Conservation (phyloP, 2,888 invertebrate species). For the Acanthosepion lycidas region DNA sequence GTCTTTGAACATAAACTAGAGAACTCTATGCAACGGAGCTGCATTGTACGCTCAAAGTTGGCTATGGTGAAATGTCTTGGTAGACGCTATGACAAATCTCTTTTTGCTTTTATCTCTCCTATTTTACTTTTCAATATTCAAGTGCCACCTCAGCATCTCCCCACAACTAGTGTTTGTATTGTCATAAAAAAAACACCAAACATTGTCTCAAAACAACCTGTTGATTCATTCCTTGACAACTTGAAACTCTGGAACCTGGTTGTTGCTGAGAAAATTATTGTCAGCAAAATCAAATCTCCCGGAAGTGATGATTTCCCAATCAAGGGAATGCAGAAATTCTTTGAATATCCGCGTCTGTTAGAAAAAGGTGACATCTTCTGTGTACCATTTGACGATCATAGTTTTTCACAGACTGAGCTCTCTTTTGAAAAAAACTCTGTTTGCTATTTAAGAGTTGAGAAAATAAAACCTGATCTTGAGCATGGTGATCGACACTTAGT, state of each 20-base stretch:
- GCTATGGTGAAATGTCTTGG: conserved; percentile 64
- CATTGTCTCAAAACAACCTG: background rate
- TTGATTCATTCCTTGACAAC: conserved; percentile 48
- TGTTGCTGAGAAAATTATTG: conserved; percentile 1
- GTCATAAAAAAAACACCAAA: conserved; percentile 42
- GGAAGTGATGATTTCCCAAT: conserved; percentile 8
- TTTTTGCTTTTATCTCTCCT: conserved; percentile 65
- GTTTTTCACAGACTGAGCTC: conserved; percentile 15
- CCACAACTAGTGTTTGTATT: conserved; percentile 35
- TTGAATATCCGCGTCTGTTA: conserved; percentile 25
- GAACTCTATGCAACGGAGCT: conserved; percentile 36
- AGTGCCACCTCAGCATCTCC: conserved; percentile 53
- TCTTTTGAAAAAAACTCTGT: conserved; percentile 33
- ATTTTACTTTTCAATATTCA: conserved; percentile 67
- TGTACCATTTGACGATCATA: background rate
- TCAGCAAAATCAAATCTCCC: conserved; percentile 14
- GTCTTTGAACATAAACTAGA: conserved; percentile 14
- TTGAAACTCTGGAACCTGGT: conserved; percentile 43
- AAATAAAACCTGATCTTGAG: conserved; percentile 37
- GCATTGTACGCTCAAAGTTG: conserved; percentile 51
- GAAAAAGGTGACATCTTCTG: conserved; percentile 43
- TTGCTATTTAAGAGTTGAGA: conserved; percentile 41
- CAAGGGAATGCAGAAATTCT: conserved; percentile 23
- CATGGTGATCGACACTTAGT: conserved; percentile 40
- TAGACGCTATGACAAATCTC: conserved; percentile 58